These are phyloP conservation scores for Stenichneumon culpator DNA, from an alignment of 2,888 invertebrate species.

Conservation along the genomic window DNA sequence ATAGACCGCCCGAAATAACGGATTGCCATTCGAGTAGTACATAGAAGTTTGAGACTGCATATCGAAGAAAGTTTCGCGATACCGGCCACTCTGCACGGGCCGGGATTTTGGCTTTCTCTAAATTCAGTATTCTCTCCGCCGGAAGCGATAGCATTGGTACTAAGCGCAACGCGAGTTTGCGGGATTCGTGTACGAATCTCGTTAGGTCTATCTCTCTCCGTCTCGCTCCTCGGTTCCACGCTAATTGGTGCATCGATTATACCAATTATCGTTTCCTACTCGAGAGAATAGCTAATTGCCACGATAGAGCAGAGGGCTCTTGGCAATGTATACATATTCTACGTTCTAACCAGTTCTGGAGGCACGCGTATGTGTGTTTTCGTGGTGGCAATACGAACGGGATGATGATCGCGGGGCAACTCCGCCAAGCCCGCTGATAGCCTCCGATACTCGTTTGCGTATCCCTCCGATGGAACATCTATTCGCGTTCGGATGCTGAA, in stretches of 20 bases:
- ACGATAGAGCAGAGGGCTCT: conserved; percentile 55
- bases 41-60: conserved; percentile 40
- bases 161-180: conserved; percentile 23
- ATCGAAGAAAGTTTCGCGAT: conserved; percentile 55
- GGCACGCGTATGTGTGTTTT: conserved; percentile 24
- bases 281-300: conserved; percentile 82
- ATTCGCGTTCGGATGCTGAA: neutral
- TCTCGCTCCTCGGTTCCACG: conserved; percentile 71
- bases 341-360: conserved; percentile 41
- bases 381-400: conserved; percentile 21
- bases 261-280: conserved; percentile 81
- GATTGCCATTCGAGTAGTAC: conserved; percentile 27
- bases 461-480: conserved; percentile 14
- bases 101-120: conserved; percentile 21
- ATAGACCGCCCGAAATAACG: conserved; percentile 21
- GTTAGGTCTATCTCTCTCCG: conserved; percentile 73
- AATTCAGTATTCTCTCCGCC: conserved; percentile 42
- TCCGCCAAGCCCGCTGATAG: conserved; percentile 32
- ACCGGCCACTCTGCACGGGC: conserved; percentile 13
- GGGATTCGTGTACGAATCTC: conserved; percentile 75
- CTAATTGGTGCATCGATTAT: conserved; percentile 83
- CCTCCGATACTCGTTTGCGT: conserved; percentile 20
- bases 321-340: conserved; percentile 49
- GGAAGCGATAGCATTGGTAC: conserved; percentile 42
- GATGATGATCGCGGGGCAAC: conserved; percentile 47